Evolutionary conservation across 1,140 invertebrate genomes (phyloP).

Genomic region (Sesamia nonagrioides): DNA sequence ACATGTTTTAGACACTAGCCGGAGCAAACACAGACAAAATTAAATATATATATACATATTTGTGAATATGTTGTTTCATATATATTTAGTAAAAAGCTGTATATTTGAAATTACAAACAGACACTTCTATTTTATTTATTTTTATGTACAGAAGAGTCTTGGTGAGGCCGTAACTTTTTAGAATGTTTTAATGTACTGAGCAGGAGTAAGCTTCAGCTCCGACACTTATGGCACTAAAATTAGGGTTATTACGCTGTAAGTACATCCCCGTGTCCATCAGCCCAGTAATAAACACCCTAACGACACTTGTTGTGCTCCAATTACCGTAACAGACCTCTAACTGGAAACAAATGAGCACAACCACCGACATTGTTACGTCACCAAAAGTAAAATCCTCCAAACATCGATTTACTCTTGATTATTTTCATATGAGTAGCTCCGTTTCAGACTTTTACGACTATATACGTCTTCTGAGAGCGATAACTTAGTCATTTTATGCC

Average conservation of each 20-base stretch:
- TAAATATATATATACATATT: no score
- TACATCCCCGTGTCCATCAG: slow-evolving; percentile 19
- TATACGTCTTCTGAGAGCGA: slow-evolving; percentile 84
- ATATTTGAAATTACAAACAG: no score
- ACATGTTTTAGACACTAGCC: no score
- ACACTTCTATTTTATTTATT: no score
- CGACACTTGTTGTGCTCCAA: slow-evolving; percentile 50
- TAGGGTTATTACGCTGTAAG: not conserved
- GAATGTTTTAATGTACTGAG: slow-evolving; percentile 6
- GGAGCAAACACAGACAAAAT: no score
- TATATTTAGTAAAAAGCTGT: no score
- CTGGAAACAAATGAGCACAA: slow-evolving; percentile 37
- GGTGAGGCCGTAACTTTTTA: not conserved
- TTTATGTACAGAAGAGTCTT: not conserved
- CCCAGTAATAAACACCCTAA: slow-evolving; percentile 44
- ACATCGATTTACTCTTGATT: slow-evolving; percentile 78
- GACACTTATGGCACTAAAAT: slow-evolving; percentile 4
- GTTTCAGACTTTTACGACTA: slow-evolving; percentile 82
- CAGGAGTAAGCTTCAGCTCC: not conserved
- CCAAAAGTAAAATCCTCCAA: slow-evolving; percentile 31
- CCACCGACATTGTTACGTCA: slow-evolving; percentile 39
- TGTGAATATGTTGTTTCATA: no score
- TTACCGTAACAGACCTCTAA: slow-evolving; percentile 48
- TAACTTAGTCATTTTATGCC: slow-evolving; percentile 86
- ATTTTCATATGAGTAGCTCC: slow-evolving; percentile 81